Evolutionary conservation across 1,140 invertebrate genomes (phyloP).

Genomic region (Parasteatoda tepidariorum): DNA sequence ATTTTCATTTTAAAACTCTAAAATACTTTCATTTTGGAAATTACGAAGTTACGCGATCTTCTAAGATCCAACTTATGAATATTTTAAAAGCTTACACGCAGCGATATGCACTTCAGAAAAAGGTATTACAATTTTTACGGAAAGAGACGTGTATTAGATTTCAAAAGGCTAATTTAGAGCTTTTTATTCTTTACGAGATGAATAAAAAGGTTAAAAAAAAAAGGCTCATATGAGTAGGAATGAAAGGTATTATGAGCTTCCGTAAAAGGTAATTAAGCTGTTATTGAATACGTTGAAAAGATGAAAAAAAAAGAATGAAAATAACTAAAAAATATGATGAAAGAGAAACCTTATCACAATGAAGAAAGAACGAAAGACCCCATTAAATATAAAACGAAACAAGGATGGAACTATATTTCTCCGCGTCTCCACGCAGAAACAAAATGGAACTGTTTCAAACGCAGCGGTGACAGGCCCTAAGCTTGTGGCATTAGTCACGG

Average conservation of each 20-base stretch:
- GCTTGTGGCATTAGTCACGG: slow-evolving; percentile 51
- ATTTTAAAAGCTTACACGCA: too few species aligned
- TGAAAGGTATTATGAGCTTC: slow-evolving; percentile 35
- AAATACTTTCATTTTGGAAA: too few species aligned
- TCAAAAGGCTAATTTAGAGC: too few species aligned
- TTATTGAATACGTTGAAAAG: slow-evolving; percentile 52
- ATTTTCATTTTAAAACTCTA: too few species aligned
- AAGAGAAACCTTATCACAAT: slow-evolving; percentile 45
- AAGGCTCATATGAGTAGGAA: too few species aligned
- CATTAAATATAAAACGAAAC: slow-evolving; percentile 57
- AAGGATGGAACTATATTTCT: slow-evolving; percentile 44
- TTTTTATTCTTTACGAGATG: too few species aligned
- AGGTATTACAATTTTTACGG: too few species aligned
- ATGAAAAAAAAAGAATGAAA: background rate
- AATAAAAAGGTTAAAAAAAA: too few species aligned
- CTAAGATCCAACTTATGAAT: too few species aligned
- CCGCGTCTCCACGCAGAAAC: background rate
- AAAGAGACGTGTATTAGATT: too few species aligned
- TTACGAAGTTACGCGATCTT: too few species aligned
- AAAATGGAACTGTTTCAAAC: slow-evolving; percentile 47
- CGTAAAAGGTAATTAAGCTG: slow-evolving; percentile 51
- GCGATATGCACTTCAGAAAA: too few species aligned
- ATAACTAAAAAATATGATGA: background rate
- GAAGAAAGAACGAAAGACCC: background rate
- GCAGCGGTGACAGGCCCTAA: slow-evolving; percentile 45